These are phyloP conservation scores for Habroteleia sp. DNA, from an alignment of 2,888 invertebrate species.

Conservation along the genomic window DNA sequence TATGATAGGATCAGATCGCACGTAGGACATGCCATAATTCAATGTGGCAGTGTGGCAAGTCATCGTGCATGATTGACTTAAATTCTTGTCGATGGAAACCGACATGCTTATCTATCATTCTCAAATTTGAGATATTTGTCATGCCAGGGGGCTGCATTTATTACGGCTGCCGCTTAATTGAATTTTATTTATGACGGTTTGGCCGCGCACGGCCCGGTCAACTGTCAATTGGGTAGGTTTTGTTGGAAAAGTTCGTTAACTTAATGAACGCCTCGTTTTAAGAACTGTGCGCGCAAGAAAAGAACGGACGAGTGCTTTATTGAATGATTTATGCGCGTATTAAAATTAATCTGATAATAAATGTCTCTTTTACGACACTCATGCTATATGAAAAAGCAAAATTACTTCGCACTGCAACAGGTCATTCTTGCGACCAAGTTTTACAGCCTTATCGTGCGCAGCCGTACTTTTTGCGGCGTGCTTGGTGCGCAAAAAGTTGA, in stretches of 20 bases:
- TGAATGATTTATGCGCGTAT: constrained; percentile 23
- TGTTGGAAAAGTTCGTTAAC: too few species aligned
- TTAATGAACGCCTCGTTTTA: too few species aligned
- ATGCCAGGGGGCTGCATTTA: constrained; percentile 23
- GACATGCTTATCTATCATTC: constrained; percentile 52
- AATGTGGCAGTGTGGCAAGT: constrained; percentile 44
- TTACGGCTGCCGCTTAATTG: constrained; percentile 19
- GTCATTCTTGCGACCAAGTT: constrained; percentile 26
- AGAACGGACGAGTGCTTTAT: not conserved
- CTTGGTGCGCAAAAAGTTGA: too few species aligned
- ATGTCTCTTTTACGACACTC: constrained; percentile 30
- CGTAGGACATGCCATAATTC: constrained; percentile 38
- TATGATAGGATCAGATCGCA: constrained; percentile 46
- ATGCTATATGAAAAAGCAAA: constrained; percentile 13
- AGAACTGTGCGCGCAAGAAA: too few species aligned
- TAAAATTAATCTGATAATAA: constrained; percentile 32
- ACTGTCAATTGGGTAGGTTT: too few species aligned
- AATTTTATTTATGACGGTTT: constrained; percentile 31
- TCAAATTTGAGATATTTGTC: constrained; percentile 48
- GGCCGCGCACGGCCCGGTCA: not conserved
- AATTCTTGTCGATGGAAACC: constrained; percentile 48
- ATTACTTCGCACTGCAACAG: constrained; percentile 38
- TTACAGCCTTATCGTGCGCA: too few species aligned
- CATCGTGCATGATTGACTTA: constrained; percentile 61
- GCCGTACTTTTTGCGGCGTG: too few species aligned